Evolutionary conservation across 2,113 vertebrate species (phyloP).

Genomic region (Siniperca chuatsi): DNA sequence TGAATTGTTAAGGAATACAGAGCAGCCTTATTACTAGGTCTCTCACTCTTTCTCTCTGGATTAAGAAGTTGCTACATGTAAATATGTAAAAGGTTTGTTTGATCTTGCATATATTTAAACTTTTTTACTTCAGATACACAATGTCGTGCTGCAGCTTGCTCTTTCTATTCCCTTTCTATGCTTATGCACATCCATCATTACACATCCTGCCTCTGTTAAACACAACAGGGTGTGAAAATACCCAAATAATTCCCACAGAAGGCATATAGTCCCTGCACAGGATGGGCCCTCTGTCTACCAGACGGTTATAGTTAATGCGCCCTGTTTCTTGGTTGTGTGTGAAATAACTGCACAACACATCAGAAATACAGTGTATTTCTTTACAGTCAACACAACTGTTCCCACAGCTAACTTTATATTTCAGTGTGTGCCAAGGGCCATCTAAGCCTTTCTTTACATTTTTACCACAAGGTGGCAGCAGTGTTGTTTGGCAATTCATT

Average conservation of each 20-base stretch:
- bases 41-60: no score
- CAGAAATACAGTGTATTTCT: neutral
- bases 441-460: neutral
- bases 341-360: neutral
- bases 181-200: no score
- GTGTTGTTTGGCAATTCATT: neutral
- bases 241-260: neutral
- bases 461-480: slow-evolving; percentile 52
- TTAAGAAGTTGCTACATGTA: no score
- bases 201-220: slow-evolving; percentile 1
- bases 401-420: no score
- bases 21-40: no score
- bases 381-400: neutral
- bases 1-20: no score
- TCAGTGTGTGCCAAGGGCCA: neutral
- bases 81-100: no score
- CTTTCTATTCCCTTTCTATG: no score
- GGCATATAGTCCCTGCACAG: neutral
- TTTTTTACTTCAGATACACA: no score
- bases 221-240: neutral
- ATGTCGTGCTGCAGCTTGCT: no score
- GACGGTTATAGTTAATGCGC: neutral
- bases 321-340: neutral
- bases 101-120: no score
- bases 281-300: no score